Conservation (phyloP, 2,888 invertebrate species). For the Myathropa florea region DNA sequence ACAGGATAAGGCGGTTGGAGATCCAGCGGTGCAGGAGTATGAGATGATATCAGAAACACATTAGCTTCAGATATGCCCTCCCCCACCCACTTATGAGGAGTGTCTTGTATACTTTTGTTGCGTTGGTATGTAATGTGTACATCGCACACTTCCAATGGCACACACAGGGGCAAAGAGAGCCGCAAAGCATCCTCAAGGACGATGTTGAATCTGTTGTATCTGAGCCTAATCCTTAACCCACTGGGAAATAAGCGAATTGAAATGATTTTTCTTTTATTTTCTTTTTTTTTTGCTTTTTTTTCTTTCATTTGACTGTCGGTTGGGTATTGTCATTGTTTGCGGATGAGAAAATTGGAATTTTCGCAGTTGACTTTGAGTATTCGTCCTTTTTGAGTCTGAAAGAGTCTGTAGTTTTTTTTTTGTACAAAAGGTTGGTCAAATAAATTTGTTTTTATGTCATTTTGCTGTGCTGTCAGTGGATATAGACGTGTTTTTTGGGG, state of each 20-base stretch:
- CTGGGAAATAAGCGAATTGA: conserved; percentile 52
- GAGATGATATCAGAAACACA: conserved; percentile 65
- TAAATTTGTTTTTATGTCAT: conserved; percentile 29
- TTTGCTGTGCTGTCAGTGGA: conserved; percentile 11
- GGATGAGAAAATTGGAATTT: conserved; percentile 22
- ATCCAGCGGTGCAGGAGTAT: neutral
- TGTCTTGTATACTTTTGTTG: conserved; percentile 29
- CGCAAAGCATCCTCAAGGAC: conserved; percentile 22
- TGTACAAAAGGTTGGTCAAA: neutral
- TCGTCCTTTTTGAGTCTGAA: neutral
- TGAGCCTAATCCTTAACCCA: conserved; percentile 40
- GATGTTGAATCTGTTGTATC: conserved; percentile 14
- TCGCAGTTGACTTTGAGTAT: neutral
- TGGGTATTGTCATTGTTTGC: conserved; percentile 40
- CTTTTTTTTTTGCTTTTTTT: neutral
- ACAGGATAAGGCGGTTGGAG: conserved; percentile 22
- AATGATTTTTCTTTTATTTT: conserved; percentile 26
- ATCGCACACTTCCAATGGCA: conserved; percentile 26
- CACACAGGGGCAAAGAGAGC: neutral
- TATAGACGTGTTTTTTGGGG: neutral
- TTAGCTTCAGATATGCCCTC: conserved; percentile 42
- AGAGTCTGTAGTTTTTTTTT: neutral
- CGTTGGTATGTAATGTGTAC: conserved; percentile 37
- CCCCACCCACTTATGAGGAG: neutral
- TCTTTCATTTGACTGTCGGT: neutral